Evolutionary conservation across 2,888 invertebrate genomes (phyloP), one percentile per base, ranked within the genome.

Genomic region (Syrista parreyssii): DNA sequence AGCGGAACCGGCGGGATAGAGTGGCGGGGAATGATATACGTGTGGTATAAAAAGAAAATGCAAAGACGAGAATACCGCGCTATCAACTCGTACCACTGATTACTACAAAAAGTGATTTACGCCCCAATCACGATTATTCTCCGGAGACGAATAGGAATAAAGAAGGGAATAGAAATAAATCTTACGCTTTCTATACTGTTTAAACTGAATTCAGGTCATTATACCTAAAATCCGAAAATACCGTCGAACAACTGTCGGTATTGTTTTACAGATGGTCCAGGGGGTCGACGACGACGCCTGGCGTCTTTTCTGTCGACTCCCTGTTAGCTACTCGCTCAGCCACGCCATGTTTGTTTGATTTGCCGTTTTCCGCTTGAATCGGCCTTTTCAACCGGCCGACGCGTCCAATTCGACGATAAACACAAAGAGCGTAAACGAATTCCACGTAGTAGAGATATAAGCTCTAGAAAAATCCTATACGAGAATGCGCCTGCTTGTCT

Each of bases 311-410:
- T 55, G 55, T 55, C 55, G 23, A 55, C 23, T 55, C 23, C 23
- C 23, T 4, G 55, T 55, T 55, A 55, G 55, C 55, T 55, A 55
- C 55, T 55, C 55, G 55, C 9, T 55, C 55, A 55, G 55, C 23
- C 55, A 55, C 55, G 55, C 23, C 55, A 23, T 55, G 55, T 55
- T 55, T 79, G 81, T 84, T 85, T 84, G 84, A 84, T 80, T 82
- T 82, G 79, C 80, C 78, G 78, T 82, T 82, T 82, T 80, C 82
- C 79, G 75, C 79, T 40, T 40, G 79, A 84, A 75, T 79, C 78
- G 79, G 73, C 78, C 75, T 73, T 72, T 76, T 75, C 69, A 36
- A 76, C 55, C 74, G 76, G 78, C 74, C 69, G 75, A 76, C 36
- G 73, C 71, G 75, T 55, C 79, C 76, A 75, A 55, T 33, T 40